Evolutionary conservation across 2,797 vertebrate genomes (phyloP), one percentile per base, ranked within the genome.

Genomic region (Lycodopsis pacificus): DNA sequence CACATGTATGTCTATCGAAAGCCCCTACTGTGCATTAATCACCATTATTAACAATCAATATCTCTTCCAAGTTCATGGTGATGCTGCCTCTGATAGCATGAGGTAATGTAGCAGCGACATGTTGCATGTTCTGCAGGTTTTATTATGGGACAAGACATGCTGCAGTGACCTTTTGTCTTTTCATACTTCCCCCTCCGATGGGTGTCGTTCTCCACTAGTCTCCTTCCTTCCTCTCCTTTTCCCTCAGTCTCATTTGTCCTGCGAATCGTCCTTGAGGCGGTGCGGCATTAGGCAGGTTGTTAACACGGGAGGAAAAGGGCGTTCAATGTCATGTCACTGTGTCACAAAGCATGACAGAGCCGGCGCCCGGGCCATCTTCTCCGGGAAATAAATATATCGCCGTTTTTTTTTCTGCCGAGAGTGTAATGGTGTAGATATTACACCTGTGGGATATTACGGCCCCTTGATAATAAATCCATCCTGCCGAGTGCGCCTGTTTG

Each of bases 341-440:
- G 92, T 91, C 80, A 76, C 88, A 79, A 83, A 88, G 82, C 82
- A 76, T 87, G 89, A 89, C 85, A 80, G 84, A 91, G 86, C 89
- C 75, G 38, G 83, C 77, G 79, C 80, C 84, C 10, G 36, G 73
- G 82, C 86, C 77, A 73, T 92, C 87, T 82, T 86, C 80, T 80
- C 40, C 3, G 73, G 86, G 86, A 94, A 94, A 94, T 94, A 94
- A 95, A 94, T 91, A 93, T 86, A 87, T 84, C 48, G 82, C 88
- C 87, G 81, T 91, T 86, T 89, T 89, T 25, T 91, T 86, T 88
- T 89, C 89, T 90, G 87, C 66, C 66, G 82, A 25, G 77, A 80
- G 88, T 68, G 90, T 91, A 94, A 94, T 94, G 92, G 91, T 89
- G 89, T 93, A 91, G 90, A 94, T 95, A 93, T 95, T 94, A 94